Evolutionary conservation across 1,140 invertebrate genomes (phyloP).

Genomic region (Argopecten irradians): DNA sequence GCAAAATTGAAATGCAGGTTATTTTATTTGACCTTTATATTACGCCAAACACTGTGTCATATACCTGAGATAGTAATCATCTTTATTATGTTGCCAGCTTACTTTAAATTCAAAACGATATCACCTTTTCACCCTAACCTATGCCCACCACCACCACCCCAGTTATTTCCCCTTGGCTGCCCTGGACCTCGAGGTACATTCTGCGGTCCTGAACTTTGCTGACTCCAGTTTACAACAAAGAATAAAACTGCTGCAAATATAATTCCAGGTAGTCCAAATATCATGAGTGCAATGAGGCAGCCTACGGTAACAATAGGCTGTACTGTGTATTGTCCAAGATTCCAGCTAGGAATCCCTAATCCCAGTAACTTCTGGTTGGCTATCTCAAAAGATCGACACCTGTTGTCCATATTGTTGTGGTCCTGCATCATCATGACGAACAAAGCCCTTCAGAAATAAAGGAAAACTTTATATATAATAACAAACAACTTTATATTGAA

Average conservation of each 20-base stretch:
- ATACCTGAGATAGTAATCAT: no score
- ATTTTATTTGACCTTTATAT: no score
- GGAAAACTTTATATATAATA: background rate
- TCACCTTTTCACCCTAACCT: background rate
- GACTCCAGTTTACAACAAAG: slow-evolving; percentile 59
- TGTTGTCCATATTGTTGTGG: slow-evolving; percentile 50
- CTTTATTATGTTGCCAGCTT: no score
- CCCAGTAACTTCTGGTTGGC: slow-evolving; percentile 63
- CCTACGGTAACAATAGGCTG: slow-evolving; percentile 66
- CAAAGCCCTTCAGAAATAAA: slow-evolving; percentile 42
- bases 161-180: slow-evolving; percentile 8
- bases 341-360: slow-evolving; percentile 62
- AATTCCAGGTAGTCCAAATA: slow-evolving; percentile 66
- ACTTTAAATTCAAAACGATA: background rate
- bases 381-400: slow-evolving; percentile 60
- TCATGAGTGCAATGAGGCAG: slow-evolving; percentile 59
- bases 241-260: slow-evolving; percentile 65
- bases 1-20: no score
- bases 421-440: slow-evolving; percentile 51
- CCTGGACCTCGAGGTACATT: background rate
- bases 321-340: slow-evolving; percentile 60
- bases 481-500: no score
- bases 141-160: slow-evolving; percentile 2
- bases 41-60: no score
- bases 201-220: background rate